Percentiles rank a stretch among this genome's conserved stretches.
Evolutionary conservation across 1,140 invertebrate genomes (phyloP).

Genomic region (Drosophila pandora): DNA sequence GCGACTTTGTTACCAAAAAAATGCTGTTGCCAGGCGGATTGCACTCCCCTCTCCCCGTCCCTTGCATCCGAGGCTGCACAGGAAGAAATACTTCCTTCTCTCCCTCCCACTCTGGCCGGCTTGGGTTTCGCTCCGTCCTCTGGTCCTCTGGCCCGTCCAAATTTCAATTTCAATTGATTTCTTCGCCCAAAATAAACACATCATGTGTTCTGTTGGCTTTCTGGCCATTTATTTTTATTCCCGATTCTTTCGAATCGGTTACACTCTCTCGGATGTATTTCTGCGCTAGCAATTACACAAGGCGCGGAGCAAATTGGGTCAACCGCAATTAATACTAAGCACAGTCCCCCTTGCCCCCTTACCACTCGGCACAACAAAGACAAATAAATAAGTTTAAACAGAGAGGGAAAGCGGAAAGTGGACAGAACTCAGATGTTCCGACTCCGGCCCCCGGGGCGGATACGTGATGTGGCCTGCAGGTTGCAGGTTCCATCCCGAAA

Average conservation of each 20-base stretch:
- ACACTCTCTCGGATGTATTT: constrained; percentile 10
- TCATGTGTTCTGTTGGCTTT: constrained; percentile 30
- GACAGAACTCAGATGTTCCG: constrained; percentile 30
- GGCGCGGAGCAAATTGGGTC: constrained; percentile 61
- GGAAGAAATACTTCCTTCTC: not conserved
- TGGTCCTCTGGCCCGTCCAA: constrained; percentile 12
- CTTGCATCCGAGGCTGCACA: constrained; percentile 7
- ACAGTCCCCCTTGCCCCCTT: constrained; percentile 8
- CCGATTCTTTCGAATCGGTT: not conserved
- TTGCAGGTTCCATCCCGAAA: too few species aligned
- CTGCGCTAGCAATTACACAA: constrained; percentile 56
- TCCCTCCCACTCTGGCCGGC: not conserved
- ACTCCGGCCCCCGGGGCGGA: constrained; percentile 9
- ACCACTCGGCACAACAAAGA: constrained; percentile 48
- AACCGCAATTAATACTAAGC: constrained; percentile 67
- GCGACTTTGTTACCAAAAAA: constrained; percentile 12
- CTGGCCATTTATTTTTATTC: constrained; percentile 13
- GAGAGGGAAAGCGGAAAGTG: constrained; percentile 5
- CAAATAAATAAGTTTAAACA: constrained; percentile 30
- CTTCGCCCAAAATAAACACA: constrained; percentile 48
- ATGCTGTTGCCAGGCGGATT: constrained; percentile 26
- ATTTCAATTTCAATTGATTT: constrained; percentile 78
- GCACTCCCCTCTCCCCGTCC: not conserved
- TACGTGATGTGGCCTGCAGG: constrained; percentile 21
- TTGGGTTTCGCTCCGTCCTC: constrained; percentile 23